Evolutionary conservation across 2,888 invertebrate species (phyloP).

Genomic region (Orthosia gracilis): DNA sequence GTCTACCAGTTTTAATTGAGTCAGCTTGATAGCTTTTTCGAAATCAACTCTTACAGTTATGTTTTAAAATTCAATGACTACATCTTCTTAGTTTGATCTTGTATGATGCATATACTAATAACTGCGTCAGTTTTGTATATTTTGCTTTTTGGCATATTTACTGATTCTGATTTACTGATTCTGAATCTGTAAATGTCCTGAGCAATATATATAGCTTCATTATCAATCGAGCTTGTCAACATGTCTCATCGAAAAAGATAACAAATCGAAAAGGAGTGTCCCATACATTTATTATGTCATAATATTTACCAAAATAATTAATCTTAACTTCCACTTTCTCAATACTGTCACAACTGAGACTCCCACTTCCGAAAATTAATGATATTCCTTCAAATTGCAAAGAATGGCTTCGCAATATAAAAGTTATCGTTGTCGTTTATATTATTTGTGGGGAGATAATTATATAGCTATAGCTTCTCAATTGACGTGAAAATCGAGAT

Average conservation of each 20-base stretch:
- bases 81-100: constrained; percentile 24
- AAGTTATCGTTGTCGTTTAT: constrained; percentile 37
- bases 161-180: too few relatives aligned
- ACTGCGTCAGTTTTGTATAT: not conserved
- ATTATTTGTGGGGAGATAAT: constrained; percentile 54
- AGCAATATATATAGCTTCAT: constrained; percentile 3
- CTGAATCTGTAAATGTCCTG: not conserved
- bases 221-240: constrained; percentile 5
- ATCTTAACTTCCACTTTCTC: constrained; percentile 50
- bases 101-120: constrained; percentile 7
- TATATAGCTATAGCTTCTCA: constrained; percentile 46
- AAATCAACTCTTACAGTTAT: constrained; percentile 62
- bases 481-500: constrained; percentile 53
- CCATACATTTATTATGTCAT: constrained; percentile 42
- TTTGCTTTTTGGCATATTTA: not conserved
- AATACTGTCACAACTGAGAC: constrained; percentile 40
- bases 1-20: constrained; percentile 73
- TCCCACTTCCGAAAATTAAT: constrained; percentile 50
- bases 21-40: constrained; percentile 68
- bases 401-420: constrained; percentile 36
- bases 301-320: constrained; percentile 48
- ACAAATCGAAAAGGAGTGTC: constrained; percentile 10
- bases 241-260: constrained; percentile 16
- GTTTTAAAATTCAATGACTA: constrained; percentile 49
- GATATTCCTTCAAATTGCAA: constrained; percentile 31